A percentile compares a stretch with the other conserved stretches of the same genome.
Evolutionary conservation across 2,797 vertebrate species (phyloP).

Genomic region (Cyclura pinguis): DNA sequence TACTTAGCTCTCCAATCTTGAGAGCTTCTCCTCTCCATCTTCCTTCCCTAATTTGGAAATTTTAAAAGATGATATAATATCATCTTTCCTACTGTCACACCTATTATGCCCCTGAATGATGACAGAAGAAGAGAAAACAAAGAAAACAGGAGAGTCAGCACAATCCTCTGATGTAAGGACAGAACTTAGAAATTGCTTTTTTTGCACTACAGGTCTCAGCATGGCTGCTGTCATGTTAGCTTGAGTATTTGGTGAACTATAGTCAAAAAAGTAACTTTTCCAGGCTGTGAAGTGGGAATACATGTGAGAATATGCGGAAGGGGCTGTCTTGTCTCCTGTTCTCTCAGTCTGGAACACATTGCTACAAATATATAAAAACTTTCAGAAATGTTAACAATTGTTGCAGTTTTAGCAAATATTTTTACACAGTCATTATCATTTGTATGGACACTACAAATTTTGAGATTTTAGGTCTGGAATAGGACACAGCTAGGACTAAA

Average conservation of each 20-base stretch:
- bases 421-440: not conserved
- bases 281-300: too few relatives aligned
- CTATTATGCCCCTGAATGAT: not conserved
- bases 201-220: too few relatives aligned
- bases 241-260: too few relatives aligned
- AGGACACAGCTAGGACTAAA: not conserved
- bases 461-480: not conserved
- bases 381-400: not conserved
- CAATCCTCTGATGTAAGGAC: too few relatives aligned
- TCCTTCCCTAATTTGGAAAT: not conserved
- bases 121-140: not conserved
- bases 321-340: not conserved
- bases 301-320: not conserved
- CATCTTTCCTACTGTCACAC: not conserved
- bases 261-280: too few relatives aligned
- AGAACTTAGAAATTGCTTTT: too few relatives aligned
- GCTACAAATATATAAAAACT: not conserved
- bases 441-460: not conserved
- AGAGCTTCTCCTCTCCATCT: not conserved
- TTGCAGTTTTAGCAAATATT: not conserved
- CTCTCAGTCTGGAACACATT: not conserved
- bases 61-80: too few relatives aligned
- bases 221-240: too few relatives aligned
- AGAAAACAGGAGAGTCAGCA: not conserved
- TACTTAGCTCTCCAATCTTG: not conserved